Evolutionary conservation across 2,888 invertebrate genomes (phyloP).

Genomic region (Therioaphis trifolii): DNA sequence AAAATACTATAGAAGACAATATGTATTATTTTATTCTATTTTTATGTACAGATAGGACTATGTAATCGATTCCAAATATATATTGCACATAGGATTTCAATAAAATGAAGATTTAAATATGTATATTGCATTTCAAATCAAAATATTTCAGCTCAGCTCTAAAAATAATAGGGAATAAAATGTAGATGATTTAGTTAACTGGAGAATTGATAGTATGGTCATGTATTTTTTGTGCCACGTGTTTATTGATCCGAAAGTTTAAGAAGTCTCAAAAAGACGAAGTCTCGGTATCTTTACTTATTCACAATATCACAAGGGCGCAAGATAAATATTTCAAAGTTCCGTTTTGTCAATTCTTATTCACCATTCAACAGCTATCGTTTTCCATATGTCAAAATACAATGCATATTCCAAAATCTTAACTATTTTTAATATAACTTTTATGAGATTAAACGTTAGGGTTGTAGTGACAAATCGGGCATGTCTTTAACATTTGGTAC

Average conservation of each 20-base stretch:
- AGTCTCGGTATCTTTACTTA: slow-evolving; percentile 52
- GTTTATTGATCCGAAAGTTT: slow-evolving; percentile 58
- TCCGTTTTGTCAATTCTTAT: slow-evolving; percentile 57
- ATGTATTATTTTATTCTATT: no score
- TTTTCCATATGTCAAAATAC: not conserved
- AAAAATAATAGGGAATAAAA: slow-evolving; percentile 14
- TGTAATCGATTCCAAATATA: no score
- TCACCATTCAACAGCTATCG: not conserved
- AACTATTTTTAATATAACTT: slow-evolving; percentile 53
- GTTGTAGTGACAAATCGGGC: slow-evolving; percentile 57
- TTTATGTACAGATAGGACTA: no score
- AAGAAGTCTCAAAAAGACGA: slow-evolving; percentile 40
- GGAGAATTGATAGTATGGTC: slow-evolving; percentile 53
- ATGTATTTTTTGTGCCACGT: slow-evolving; percentile 44
- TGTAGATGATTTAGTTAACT: slow-evolving; percentile 18
- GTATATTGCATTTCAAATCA: no score
- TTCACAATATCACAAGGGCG: slow-evolving; percentile 50
- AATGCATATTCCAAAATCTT: slow-evolving; percentile 58
- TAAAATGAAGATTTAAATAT: no score
- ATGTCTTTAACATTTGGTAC: slow-evolving; percentile 59
- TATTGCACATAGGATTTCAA: no score
- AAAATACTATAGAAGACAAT: no score
- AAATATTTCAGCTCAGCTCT: not conserved
- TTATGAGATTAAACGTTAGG: slow-evolving; percentile 60
- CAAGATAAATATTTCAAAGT: slow-evolving; percentile 59